Conservation (phyloP, 2,113 vertebrate species). For the Dicerorhinus sumatrensis region DNA sequence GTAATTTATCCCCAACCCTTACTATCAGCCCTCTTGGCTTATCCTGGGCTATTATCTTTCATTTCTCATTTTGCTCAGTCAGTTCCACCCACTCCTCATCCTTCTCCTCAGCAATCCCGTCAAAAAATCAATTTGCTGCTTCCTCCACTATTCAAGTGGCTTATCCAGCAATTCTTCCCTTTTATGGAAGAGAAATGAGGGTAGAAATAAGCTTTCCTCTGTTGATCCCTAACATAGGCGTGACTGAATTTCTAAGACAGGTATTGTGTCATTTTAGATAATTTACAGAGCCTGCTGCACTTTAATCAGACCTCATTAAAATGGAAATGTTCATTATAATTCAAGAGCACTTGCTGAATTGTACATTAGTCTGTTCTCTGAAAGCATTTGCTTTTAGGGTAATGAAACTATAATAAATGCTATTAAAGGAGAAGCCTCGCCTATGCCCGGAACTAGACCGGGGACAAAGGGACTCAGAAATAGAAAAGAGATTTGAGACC, state of each 20-base stretch:
- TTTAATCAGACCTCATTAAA: slow-evolving; percentile 44
- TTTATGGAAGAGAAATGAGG: slow-evolving; percentile 68
- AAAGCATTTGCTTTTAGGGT: slow-evolving; percentile 40
- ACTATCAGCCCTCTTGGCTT: neutral
- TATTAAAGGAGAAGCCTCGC: neutral
- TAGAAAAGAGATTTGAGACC: neutral
- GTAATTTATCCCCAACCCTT: neutral
- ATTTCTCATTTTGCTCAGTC: slow-evolving; percentile 37
- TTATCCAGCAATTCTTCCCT: slow-evolving; percentile 61
- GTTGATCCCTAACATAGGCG: neutral
- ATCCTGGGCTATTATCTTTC: neutral
- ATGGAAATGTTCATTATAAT: slow-evolving; percentile 29
- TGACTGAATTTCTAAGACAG: neutral
- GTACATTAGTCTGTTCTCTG: neutral
- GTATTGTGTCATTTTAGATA: slow-evolving; percentile 18
- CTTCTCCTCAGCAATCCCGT: slow-evolving; percentile 55
- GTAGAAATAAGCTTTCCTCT: slow-evolving; percentile 14
- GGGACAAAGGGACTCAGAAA: neutral
- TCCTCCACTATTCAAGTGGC: slow-evolving; percentile 13
- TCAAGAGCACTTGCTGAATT: slow-evolving; percentile 6
- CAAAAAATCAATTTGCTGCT: slow-evolving; percentile 70
- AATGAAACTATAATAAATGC: neutral
- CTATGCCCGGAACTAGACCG: neutral
- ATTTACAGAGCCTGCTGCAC: neutral
- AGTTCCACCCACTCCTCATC: slow-evolving; percentile 63